Base-by-base conservation (phyloP, 2,888 invertebrate species). In the Xiphydria camelus region DNA sequence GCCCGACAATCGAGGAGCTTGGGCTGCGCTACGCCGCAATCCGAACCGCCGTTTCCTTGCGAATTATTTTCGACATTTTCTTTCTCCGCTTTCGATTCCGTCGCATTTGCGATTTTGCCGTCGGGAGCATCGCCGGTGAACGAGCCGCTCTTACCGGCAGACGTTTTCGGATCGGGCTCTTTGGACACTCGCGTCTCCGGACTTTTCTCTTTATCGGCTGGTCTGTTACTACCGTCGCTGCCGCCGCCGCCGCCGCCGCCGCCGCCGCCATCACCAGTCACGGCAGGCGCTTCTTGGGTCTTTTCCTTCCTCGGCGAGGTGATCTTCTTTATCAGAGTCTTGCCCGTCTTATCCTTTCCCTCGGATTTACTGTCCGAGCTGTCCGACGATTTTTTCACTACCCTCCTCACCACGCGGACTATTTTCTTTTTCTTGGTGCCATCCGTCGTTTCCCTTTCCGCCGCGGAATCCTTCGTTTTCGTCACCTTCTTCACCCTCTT, bases 381-480 rank as follows among this genome's bases (percentile, higher is more conserved):
- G 32, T 72, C 67, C 0, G 62, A 41, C 4, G 68, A 59, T 39
- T 64, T 74, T 38, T 68, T 73, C 4, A 59, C 66, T 0, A 68
- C 61, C 43, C 67, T 75, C 31, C 61, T 73, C 9, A 68, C 66
- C 0, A 64, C 69, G 1, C 69, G 51, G 0, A 69, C 66, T 2
- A 69, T 62, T 33, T 56, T 70, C 32, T 71, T 66, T 49, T 59
- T 71, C 38, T 60, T 73, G 4, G 53, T 48, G 1, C 53, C 61
- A 2, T 65, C 63, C 12, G 51, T 51, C 2, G 52, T 58, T 2
- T 63, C 68, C 14, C 57, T 55, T 18, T 34, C 36, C 1, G 55
- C 57, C 4, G 19, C 12, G 1, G 44, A 29, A 20, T 65, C 66
- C 3, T 59, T 64, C 4, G 57, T 6, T 33, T 65, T 66, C 2